These are phyloP conservation scores for Myotis planiceps DNA, from an alignment of 2,797 vertebrate genomes.

Conservation along the genomic window DNA sequence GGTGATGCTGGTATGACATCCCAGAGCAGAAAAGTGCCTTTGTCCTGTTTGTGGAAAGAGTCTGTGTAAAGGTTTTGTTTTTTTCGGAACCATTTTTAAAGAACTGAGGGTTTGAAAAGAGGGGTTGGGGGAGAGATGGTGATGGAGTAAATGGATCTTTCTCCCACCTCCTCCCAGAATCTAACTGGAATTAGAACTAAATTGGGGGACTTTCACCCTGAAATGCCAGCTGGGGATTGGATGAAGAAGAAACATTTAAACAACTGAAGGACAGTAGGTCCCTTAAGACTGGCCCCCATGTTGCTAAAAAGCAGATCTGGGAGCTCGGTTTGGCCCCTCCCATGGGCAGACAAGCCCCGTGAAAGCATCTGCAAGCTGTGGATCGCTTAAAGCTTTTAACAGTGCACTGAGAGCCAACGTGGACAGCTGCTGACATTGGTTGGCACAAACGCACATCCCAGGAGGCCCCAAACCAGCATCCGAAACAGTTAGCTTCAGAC, in stretches of 20 bases:
- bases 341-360: not conserved
- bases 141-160: too few relatives aligned
- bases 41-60: not conserved
- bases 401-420: not conserved
- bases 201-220: too few relatives aligned
- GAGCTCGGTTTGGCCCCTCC: not conserved
- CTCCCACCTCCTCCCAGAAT: too few relatives aligned
- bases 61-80: not conserved
- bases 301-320: not conserved
- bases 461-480: not conserved
- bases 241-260: too few relatives aligned
- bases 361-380: not conserved
- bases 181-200: too few relatives aligned
- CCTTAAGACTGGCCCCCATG: too few relatives aligned
- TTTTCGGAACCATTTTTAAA: not conserved
- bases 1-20: not conserved
- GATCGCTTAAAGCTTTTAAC: not conserved
- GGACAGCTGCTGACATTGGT: not conserved
- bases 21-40: not conserved
- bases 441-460: not conserved
- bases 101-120: not conserved
- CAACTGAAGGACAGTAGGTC: too few relatives aligned
- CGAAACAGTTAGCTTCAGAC: not conserved
- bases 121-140: too few relatives aligned
- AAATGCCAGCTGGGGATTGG: too few relatives aligned